A percentile compares a stretch with the other conserved stretches of the same genome.
Evolutionary conservation across 2,888 invertebrate genomes (phyloP).

Genomic region (Theretra japonica): DNA sequence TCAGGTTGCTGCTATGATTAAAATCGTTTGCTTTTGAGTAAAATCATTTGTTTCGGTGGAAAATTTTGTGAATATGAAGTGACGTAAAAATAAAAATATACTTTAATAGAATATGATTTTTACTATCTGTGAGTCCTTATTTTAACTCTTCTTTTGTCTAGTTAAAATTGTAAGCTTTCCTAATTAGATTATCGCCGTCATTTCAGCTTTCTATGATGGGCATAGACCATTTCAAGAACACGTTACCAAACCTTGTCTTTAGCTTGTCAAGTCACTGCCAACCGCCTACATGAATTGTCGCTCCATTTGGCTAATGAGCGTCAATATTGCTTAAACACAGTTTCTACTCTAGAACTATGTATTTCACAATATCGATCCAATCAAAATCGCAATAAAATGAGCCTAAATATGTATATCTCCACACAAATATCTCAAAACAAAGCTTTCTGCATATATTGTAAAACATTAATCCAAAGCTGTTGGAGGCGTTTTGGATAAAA

Average conservation of each 20-base stretch:
- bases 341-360: not conserved
- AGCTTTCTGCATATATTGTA: too few relatives aligned
- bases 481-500: too few relatives aligned
- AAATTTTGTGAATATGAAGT: not conserved
- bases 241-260: not conserved
- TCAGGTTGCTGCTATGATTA: not conserved
- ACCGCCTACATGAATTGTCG: slow-evolving; percentile 9
- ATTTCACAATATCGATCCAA: not conserved
- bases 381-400: not conserved
- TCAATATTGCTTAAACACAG: slow-evolving; percentile 3
- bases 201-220: not conserved
- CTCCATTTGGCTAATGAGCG: not conserved
- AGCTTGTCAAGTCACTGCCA: slow-evolving; percentile 7
- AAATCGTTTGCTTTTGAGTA: not conserved
- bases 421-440: too few relatives aligned
- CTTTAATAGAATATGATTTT: too few relatives aligned
- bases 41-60: not conserved
- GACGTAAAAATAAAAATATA: too few relatives aligned
- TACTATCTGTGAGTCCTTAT: too few relatives aligned
- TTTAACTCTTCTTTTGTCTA: not conserved
- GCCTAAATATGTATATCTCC: too few relatives aligned
- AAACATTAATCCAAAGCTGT: too few relatives aligned
- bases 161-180: not conserved
- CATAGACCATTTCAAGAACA: not conserved
- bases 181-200: not conserved